Percentiles rank a stretch among this genome's conserved stretches.
Conservation (phyloP, 2,888 invertebrate genomes). For the Drosophila greeni region DNA sequence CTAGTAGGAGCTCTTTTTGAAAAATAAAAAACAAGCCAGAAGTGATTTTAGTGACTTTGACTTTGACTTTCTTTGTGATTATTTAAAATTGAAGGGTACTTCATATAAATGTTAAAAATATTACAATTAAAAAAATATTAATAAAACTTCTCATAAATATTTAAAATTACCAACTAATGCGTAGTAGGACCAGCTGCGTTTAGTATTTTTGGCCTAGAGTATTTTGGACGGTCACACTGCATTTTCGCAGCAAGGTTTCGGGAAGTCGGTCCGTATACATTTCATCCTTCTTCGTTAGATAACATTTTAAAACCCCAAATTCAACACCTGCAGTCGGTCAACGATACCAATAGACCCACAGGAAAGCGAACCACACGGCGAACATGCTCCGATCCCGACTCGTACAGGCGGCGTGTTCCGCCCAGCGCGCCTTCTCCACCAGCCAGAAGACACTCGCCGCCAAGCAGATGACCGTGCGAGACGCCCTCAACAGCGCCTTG, state of each 20-base stretch:
- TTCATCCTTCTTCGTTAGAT: slow-evolving; percentile 51
- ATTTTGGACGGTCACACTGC: slow-evolving; percentile 15
- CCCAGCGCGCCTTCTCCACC: slow-evolving; percentile 81
- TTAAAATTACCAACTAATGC: not conserved
- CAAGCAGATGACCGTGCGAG: slow-evolving; percentile 93
- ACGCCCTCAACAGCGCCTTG: slow-evolving; percentile 96
- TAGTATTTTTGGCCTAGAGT: not conserved
- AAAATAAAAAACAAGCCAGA: not conserved
- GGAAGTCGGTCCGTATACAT: slow-evolving; percentile 46
- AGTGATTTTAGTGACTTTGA: not conserved
- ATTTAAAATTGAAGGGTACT: not conserved
- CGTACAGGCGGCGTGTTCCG: slow-evolving; percentile 69
- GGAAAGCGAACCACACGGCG: slow-evolving; percentile 22
- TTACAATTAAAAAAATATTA: not conserved
- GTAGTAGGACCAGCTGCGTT: not conserved
- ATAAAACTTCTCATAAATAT: not conserved
- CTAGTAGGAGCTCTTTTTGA: not conserved
- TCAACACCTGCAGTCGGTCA: slow-evolving; percentile 24
- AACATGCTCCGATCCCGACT: slow-evolving; percentile 63
- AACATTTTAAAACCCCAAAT: slow-evolving; percentile 38
- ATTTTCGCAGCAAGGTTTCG: slow-evolving; percentile 22
- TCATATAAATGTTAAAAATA: not conserved
- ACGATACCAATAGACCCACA: slow-evolving; percentile 19
- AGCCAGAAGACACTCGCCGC: slow-evolving; percentile 77
- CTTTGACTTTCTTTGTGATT: too few relatives aligned